phyloP scores from a whole-genome alignment of 2,113 vertebrate genomes.

The Peromyscus maniculatus region DNA sequence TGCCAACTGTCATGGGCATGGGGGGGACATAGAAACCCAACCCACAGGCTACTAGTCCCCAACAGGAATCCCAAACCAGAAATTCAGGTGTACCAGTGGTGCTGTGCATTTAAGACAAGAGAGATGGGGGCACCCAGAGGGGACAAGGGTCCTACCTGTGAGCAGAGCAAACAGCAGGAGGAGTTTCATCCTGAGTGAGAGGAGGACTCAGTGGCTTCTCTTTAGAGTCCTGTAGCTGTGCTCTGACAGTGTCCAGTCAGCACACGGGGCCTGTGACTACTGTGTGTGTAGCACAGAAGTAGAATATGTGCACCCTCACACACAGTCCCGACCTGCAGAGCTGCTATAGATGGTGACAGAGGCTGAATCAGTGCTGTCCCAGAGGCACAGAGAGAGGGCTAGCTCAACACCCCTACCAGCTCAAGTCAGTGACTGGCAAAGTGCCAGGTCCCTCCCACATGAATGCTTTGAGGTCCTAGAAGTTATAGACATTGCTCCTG shows the following conservation, averaged over 20 bases:
- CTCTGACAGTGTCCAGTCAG: too few species aligned
- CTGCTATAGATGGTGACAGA: too few species aligned
- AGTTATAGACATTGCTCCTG: too few species aligned
- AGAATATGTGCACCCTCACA: background rate
- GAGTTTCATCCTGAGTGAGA: constrained; percentile 81
- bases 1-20: too few species aligned
- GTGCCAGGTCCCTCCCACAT: too few species aligned
- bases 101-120: background rate
- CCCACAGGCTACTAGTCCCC: background rate
- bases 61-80: background rate
- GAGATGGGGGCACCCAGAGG: background rate
- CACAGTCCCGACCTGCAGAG: too few species aligned
- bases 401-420: too few species aligned
- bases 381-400: too few species aligned
- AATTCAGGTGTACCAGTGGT: background rate
- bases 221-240: constrained; percentile 81
- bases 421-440: too few species aligned
- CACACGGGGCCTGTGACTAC: background rate
- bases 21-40: background rate
- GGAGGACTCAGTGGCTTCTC: background rate
- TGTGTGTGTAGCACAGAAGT: background rate
- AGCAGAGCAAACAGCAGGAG: constrained; percentile 83
- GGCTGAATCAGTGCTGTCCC: too few species aligned
- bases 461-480: too few species aligned
- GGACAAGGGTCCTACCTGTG: constrained; percentile 72